Evolutionary conservation across 2,113 vertebrate species (phyloP), one percentile per base, ranked within the genome.

Genomic region (Aegotheles bennettii): DNA sequence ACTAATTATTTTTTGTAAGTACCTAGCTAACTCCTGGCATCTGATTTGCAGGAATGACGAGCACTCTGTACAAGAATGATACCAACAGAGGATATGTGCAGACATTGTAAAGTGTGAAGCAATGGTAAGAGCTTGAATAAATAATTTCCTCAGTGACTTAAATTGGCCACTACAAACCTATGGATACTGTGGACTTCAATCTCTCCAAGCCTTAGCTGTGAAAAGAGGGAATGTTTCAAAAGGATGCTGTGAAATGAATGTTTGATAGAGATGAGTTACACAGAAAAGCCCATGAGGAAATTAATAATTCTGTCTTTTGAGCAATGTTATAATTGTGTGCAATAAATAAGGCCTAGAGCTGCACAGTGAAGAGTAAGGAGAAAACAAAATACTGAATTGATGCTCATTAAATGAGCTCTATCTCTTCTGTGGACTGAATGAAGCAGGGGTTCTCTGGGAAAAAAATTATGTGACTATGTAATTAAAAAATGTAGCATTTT

Each of bases 231-330:
- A 50, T 61, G 10, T 83, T 94, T 94, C 0, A 0, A 94, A 95
- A 95, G 45, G 24, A 36, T 90, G n/a, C 40, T 73, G n/a, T 79
- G 85, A 85, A 96, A 93, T 73, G 19, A 83, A 83, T 92, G 70
- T 11, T 25, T 73, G 81, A 57, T 50, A 85, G 53, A 90, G 61
- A 95, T 73, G 85, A 94, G 57, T 86, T 95, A 92, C 36, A 76
- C 48, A 47, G 88, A 83, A 83, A 92, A 95, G 5, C 53, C 67
- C 53, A 80, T 53, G 54, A 92, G 47, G 50, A 92, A 95, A 94
- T 94, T 82, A 94, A 94, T 96, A 93, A 88, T 88, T 83, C 67
- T 96, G 33, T 92, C 88, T 95, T 95, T 63, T 4, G 25, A 73
- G 82, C n/a, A 73, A 45, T 57, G 48, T 85, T 92, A 57, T 92